Percentiles rank a stretch among this genome's conserved stretches.
phyloP scores from a whole-genome alignment of 2,888 invertebrate genomes.

The Lithosia quadra region DNA sequence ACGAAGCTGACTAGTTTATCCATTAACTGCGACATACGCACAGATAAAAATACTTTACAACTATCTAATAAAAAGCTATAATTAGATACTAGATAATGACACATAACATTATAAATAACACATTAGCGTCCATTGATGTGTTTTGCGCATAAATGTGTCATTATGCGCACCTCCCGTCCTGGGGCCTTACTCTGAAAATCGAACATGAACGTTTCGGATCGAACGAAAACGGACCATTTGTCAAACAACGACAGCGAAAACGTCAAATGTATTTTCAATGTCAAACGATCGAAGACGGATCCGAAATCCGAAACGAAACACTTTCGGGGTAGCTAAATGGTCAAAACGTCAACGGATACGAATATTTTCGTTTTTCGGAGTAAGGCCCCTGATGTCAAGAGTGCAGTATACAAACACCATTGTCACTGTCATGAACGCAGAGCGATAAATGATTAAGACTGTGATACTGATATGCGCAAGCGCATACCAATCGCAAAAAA shows the following conservation, averaged over 20 bases:
- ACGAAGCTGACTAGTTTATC: background rate
- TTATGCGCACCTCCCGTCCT: background rate
- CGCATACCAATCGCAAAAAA: too few species aligned
- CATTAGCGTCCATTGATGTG: background rate
- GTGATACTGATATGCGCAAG: background rate
- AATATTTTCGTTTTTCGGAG: too few species aligned
- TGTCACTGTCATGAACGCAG: background rate
- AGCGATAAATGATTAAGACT: background rate
- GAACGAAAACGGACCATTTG: too few species aligned
- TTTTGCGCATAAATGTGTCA: background rate
- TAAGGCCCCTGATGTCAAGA: too few species aligned
- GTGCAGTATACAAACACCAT: background rate
- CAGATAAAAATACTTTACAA: background rate
- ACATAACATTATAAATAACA: constrained; percentile 1
- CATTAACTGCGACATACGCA: background rate
- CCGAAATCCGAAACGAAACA: too few species aligned
- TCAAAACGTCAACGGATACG: too few species aligned
- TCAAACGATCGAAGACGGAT: too few species aligned
- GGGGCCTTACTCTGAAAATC: too few species aligned
- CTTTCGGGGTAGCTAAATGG: too few species aligned
- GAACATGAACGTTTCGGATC: too few species aligned
- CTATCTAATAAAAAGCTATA: background rate
- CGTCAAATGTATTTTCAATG: too few species aligned
- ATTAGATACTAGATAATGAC: background rate
- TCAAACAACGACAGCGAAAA: too few species aligned